Evolutionary conservation across 2,797 vertebrate genomes (phyloP), one percentile per base, ranked within the genome.

Genomic region (Anguilla megastoma): DNA sequence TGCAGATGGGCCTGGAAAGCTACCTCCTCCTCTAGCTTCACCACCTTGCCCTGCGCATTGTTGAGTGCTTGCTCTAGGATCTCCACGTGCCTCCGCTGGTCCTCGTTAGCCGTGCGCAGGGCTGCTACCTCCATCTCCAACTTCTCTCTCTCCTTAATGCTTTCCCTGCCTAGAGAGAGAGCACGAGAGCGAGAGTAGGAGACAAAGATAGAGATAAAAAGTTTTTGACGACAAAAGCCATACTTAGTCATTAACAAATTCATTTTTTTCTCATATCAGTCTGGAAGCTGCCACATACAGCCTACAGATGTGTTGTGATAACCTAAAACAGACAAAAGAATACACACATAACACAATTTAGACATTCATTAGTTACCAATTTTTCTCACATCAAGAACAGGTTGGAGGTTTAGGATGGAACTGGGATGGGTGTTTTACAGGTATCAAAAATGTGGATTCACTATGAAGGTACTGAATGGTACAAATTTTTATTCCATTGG

Each of bases 1-100:
- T 33, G 45, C 1, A 21, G n/a, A 71, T 30, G 54, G 1, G 50
- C 3, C 66, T 1, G 7, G 8, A 10, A 9, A 94, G 24, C 95
- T 91, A 97, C 97, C 97, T 97, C 97, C 89, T 97, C 97, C 91
- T 97, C 97, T 92, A 97, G 94, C 89, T 96, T 96, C 93, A 97
- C 94, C 90, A 97, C 96, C 88, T 96, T 97, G 91, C 96, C 96
- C 92, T 97, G 97, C 0, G 97, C 96, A 0, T 96, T 97, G 93
- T 94, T 97, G 66, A 97, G 91, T 33, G 97, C 97, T 94, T 97
- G 97, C 91, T 97, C 97, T 10, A 97, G 94, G 91, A 97, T 96
- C 89, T 97, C 97, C 0, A 97, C 96, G 92, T 97, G 96, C 60
- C 96, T 95, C 87, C 95, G 94, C 91, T 97, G 97, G 91, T 97